Evolutionary conservation across 2,888 invertebrate species (phyloP).

Genomic region (Andrena fulva): DNA sequence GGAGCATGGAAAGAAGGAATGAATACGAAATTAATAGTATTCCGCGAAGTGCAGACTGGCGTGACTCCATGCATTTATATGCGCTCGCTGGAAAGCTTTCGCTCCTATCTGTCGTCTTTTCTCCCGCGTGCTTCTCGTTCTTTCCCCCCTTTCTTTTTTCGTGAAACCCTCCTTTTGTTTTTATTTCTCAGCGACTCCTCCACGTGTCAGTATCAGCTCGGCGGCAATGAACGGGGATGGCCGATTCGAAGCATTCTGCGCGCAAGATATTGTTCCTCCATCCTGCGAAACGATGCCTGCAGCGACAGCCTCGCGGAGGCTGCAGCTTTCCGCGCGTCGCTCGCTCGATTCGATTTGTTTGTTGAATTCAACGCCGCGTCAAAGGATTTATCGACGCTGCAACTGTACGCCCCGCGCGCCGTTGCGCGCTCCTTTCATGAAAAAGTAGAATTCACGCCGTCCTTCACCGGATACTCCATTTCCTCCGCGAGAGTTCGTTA

Average conservation of each 20-base stretch:
- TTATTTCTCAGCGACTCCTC: constrained; percentile 16
- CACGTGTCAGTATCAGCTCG: constrained; percentile 17
- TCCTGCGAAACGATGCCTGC: not conserved
- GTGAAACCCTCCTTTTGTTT: not conserved
- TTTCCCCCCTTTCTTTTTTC: not conserved
- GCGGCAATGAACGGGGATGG: constrained; percentile 42
- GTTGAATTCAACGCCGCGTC: constrained; percentile 42
- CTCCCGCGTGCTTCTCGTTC: constrained; percentile 14
- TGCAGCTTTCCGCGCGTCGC: constrained; percentile 20
- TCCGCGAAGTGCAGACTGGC: constrained; percentile 63
- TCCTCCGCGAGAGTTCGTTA: constrained; percentile 61
- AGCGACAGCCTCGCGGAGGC: not conserved
- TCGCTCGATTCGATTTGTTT: constrained; percentile 32
- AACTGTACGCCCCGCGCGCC: not conserved
- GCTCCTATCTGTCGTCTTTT: constrained; percentile 55
- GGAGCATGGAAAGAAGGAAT: constrained; percentile 68
- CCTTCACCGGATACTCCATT: constrained; percentile 50
- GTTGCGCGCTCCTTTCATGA: not conserved
- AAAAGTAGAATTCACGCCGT: constrained; percentile 30
- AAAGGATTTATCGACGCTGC: constrained; percentile 51
- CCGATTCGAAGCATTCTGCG: constrained; percentile 16
- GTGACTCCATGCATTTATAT: constrained; percentile 70
- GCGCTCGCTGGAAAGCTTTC: constrained; percentile 59
- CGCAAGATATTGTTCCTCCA: constrained; percentile 47
- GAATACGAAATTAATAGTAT: constrained; percentile 77